Evolutionary conservation across 1,140 invertebrate species (phyloP).

Genomic region (Cydia amplana): DNA sequence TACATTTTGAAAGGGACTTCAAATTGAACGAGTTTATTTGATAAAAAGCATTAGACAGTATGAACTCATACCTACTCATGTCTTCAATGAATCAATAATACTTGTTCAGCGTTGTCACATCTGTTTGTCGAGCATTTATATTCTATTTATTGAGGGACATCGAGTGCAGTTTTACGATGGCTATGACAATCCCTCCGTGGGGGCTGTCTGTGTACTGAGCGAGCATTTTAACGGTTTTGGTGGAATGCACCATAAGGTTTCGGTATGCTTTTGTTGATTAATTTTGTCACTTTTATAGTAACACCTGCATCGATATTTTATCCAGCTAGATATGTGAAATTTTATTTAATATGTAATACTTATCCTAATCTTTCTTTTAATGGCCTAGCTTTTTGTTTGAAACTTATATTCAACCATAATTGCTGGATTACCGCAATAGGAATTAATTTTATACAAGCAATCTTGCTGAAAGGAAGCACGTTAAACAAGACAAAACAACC

Average conservation of each 20-base stretch:
- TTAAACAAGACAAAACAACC: not conserved
- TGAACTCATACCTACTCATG: no score
- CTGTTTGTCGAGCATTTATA: conserved; percentile 8
- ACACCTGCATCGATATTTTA: not conserved
- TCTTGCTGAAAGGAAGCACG: not conserved
- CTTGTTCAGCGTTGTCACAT: not conserved
- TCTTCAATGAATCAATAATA: not conserved
- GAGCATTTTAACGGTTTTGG: conserved; percentile 14
- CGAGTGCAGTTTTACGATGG: conserved; percentile 26
- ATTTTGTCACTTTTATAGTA: not conserved
- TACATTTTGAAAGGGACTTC: no score
- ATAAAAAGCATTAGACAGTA: no score
- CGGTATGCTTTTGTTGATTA: conserved; percentile 16
- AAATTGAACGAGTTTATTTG: no score
- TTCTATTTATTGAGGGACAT: conserved; percentile 22
- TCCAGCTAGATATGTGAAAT: not conserved
- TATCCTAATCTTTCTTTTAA: no score
- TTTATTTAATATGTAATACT: no score
- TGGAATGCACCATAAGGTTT: conserved; percentile 3
- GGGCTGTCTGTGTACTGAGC: conserved; percentile 21
- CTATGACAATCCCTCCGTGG: conserved; percentile 19
- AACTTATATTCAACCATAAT: no score
- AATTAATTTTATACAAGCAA: not conserved
- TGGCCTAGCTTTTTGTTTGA: no score
- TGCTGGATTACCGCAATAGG: not conserved